Conservation (phyloP, 2,797 vertebrate genomes). For the Neosilurus hyrtlii region DNA sequence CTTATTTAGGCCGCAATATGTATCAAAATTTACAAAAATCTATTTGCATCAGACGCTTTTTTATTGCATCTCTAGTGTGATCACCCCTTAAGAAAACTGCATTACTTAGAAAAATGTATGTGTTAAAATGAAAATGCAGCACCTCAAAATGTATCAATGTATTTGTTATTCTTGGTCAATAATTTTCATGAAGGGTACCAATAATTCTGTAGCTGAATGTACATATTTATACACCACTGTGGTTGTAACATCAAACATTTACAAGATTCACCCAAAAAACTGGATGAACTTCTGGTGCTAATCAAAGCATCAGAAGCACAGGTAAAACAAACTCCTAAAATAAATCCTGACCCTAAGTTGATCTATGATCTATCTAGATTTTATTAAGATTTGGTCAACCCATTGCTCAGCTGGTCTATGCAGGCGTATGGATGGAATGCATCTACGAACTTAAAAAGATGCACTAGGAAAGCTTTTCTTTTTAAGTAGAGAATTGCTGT, state of each 20-base stretch:
- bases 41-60: no score
- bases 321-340: neutral
- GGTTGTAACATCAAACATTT: neutral
- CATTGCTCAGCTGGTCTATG: constrained; percentile 48
- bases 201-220: neutral
- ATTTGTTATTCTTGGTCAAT: neutral
- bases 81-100: neutral
- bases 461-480: constrained; percentile 63
- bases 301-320: neutral
- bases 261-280: neutral
- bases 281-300: neutral
- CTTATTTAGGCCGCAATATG: no score
- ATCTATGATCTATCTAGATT: neutral
- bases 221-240: constrained; percentile 3
- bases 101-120: neutral
- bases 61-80: no score
- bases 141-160: neutral
- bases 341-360: neutral
- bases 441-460: constrained; percentile 63
- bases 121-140: neutral
- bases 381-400: constrained; percentile 43
- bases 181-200: neutral
- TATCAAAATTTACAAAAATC: no score
- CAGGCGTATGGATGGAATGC: constrained; percentile 52
- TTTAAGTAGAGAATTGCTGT: constrained; percentile 64